Evolutionary conservation across 53 echinoderm and acorn worm genomes (phyloP).

Genomic region (Antedon mediterranea): DNA sequence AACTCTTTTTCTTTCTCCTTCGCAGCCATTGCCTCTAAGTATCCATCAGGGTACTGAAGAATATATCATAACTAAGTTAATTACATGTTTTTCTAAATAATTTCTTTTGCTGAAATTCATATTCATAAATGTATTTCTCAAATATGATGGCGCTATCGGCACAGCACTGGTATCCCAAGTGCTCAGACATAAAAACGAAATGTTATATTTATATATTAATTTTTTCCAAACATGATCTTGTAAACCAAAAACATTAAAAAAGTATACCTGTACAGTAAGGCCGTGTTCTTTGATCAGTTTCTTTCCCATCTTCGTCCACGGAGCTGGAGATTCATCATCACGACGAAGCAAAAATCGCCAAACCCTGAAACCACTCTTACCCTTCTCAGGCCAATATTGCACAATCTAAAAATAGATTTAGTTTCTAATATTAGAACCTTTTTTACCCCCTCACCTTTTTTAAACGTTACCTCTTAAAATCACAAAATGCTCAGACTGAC

Average conservation of each 20-base stretch:
- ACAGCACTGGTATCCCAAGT: too few relatives aligned
- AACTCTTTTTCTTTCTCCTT: constrained; percentile 72
- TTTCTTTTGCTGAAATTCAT: neutral
- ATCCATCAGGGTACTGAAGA: constrained; percentile 84
- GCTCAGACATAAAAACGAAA: too few relatives aligned
- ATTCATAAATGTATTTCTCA: neutral
- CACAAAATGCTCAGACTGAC: neutral
- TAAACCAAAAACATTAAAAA: too few relatives aligned
- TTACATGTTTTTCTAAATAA: neutral
- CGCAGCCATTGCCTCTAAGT: constrained; percentile 88
- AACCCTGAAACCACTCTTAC: constrained; percentile 90
- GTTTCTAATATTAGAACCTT: too few relatives aligned
- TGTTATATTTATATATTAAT: too few relatives aligned
- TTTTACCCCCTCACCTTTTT: too few relatives aligned
- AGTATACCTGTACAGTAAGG: constrained; percentile 58
- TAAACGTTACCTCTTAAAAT: too few relatives aligned
- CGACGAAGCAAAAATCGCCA: constrained; percentile 78
- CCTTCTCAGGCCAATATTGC: constrained; percentile 96
- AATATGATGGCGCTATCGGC: too few relatives aligned
- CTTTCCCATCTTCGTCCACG: constrained; percentile 84
- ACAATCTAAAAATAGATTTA: constrained; percentile 52
- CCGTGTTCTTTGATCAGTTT: constrained; percentile 60
- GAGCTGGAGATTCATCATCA: constrained; percentile 65
- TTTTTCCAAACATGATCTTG: too few relatives aligned
- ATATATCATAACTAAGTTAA: neutral